A percentile compares a stretch with the other conserved stretches of the same genome.
These are phyloP conservation scores for Ichneumoninae sp. DNA, from an alignment of 2,888 invertebrate species.

Conservation along the genomic window DNA sequence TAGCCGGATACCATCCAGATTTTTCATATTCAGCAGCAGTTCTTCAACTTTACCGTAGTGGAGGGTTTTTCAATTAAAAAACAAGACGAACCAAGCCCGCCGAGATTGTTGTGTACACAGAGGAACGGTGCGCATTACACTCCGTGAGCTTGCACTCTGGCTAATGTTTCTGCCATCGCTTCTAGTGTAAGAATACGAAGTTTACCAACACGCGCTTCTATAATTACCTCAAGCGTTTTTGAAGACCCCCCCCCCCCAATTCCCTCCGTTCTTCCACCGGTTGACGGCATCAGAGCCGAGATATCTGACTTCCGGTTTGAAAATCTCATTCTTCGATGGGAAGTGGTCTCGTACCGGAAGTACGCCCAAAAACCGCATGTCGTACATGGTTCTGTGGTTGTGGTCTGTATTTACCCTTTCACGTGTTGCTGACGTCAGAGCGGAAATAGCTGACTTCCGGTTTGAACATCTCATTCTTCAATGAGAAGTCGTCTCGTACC, in stretches of 20 bases:
- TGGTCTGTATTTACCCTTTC: too few relatives aligned
- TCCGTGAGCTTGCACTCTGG: conserved; percentile 33
- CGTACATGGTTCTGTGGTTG: too few relatives aligned
- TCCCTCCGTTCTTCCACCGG: background rate
- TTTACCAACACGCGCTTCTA: conserved; percentile 57
- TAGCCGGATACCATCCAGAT: background rate
- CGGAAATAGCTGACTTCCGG: too few relatives aligned
- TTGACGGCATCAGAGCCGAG: conserved; percentile 18
- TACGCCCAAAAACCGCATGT: too few relatives aligned
- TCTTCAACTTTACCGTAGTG: background rate
- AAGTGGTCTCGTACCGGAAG: too few relatives aligned
- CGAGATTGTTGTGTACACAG: background rate
- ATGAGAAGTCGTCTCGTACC: too few relatives aligned
- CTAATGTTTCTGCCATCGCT: conserved; percentile 12
- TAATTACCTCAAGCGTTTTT: conserved; percentile 54
- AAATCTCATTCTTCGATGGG: too few relatives aligned
- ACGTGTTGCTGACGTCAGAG: too few relatives aligned
- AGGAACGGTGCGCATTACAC: conserved; percentile 1
- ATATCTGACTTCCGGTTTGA: too few relatives aligned
- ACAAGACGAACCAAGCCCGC: background rate
- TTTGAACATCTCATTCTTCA: too few relatives aligned
- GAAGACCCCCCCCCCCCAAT: conserved; percentile 5
- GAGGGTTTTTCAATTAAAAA: background rate
- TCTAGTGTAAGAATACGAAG: conserved; percentile 36
- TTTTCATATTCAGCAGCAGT: background rate